Percentiles rank a stretch among this genome's conserved stretches.
Evolutionary conservation across 1,140 invertebrate species (phyloP).

Genomic region (Monomorium pharaonis): DNA sequence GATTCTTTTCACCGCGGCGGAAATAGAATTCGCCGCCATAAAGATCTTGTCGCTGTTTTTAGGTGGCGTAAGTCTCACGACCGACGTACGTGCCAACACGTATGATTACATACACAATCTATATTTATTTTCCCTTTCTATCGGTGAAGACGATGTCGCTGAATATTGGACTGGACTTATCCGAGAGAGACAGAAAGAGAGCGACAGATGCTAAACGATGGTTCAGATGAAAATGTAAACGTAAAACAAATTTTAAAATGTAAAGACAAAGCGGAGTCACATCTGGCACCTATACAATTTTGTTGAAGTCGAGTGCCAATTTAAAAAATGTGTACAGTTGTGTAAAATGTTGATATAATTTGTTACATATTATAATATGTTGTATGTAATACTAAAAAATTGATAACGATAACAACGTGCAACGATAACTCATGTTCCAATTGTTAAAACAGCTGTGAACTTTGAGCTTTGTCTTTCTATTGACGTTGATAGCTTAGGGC

Average conservation of each 20-base stretch:
- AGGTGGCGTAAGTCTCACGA: conserved; percentile 75
- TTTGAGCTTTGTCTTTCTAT: conserved; percentile 24
- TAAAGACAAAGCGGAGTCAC: conserved; percentile 15
- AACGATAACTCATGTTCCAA: background rate
- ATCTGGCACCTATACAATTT: background rate
- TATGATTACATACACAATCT: conserved; percentile 65
- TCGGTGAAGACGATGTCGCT: conserved; percentile 13
- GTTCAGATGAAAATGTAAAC: conserved; percentile 9
- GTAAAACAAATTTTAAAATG: conserved; percentile 7
- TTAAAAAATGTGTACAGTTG: background rate
- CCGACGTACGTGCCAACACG: conserved; percentile 75
- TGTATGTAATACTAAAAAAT: background rate
- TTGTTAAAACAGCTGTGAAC: conserved; percentile 8
- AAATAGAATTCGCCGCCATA: conserved; percentile 65
- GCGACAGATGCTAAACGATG: background rate
- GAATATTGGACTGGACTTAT: conserved; percentile 40
- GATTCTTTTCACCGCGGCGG: conserved; percentile 41
- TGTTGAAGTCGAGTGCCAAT: background rate
- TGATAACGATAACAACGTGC: background rate
- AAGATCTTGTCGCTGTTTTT: conserved; percentile 82
- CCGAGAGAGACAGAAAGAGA: conserved; percentile 7
- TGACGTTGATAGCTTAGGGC: background rate
- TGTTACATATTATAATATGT: background rate
- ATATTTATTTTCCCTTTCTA: conserved; percentile 25
- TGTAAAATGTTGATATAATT: background rate